Evolutionary conservation across 2,113 vertebrate genomes (phyloP).

Genomic region (Anseranas semipalmata): DNA sequence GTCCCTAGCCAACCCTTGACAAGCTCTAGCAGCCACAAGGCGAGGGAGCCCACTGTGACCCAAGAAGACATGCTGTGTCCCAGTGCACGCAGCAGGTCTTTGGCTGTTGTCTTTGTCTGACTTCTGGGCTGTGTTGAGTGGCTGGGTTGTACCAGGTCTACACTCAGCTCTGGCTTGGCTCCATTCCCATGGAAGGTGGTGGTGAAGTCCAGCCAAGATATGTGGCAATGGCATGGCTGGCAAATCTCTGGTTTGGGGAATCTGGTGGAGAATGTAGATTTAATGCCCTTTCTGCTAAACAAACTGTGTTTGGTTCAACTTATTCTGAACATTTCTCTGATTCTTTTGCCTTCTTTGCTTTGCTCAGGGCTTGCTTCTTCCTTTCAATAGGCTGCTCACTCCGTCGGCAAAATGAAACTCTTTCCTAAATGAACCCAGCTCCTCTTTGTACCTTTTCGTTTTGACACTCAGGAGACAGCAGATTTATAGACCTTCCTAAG

Average conservation of each 20-base stretch:
- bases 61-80: background rate
- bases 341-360: background rate
- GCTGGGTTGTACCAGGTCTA: background rate
- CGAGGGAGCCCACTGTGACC: background rate
- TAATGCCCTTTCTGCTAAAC: background rate
- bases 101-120: background rate
- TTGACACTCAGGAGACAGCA: conserved; percentile 8
- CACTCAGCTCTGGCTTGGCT: background rate
- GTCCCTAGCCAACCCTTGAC: background rate
- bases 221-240: background rate
- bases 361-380: background rate
- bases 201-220: background rate
- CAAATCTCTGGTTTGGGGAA: background rate
- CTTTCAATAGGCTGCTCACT: background rate
- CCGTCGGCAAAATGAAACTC: background rate
- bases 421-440: conserved; percentile 5
- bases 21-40: background rate
- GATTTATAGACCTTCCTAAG: conserved; percentile 63
- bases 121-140: background rate
- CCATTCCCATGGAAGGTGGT: background rate
- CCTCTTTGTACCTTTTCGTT: conserved; percentile 30
- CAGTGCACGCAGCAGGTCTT: background rate
- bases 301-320: background rate
- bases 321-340: fast-evolving
- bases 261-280: background rate